These are phyloP conservation scores for Pseudomyrmex dendroicus DNA, from an alignment of 1,140 invertebrate genomes.

Conservation along the genomic window DNA sequence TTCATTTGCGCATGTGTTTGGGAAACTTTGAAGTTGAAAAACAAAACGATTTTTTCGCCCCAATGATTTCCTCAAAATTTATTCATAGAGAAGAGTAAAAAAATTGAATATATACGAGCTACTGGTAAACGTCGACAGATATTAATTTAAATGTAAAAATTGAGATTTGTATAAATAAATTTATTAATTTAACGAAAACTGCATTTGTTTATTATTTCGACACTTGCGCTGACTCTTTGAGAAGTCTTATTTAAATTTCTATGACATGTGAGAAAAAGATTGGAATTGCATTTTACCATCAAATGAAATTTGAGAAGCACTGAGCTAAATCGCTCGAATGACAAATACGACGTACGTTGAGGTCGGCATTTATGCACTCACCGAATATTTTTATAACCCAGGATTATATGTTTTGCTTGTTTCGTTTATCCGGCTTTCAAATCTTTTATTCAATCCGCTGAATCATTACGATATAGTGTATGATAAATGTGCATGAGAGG, in stretches of 20 bases:
- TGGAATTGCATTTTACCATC: background rate
- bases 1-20: background rate
- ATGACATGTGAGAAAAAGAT: background rate
- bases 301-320: constrained; percentile 33
- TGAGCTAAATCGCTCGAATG: constrained; percentile 25
- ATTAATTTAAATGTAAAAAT: too few relatives aligned
- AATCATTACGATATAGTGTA: constrained; percentile 44
- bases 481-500: constrained; percentile 49
- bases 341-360: constrained; percentile 41
- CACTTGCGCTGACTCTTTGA: background rate
- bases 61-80: too few relatives aligned
- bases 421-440: constrained; percentile 8
- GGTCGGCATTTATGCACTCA: constrained; percentile 30
- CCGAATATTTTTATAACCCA: constrained; percentile 47
- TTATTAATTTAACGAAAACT: too few relatives aligned
- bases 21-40: background rate
- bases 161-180: too few relatives aligned
- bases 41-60: too few relatives aligned
- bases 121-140: too few relatives aligned
- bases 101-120: too few relatives aligned
- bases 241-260: background rate
- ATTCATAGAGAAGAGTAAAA: too few relatives aligned
- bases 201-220: too few relatives aligned
- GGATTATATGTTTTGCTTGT: constrained; percentile 49
- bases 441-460: constrained; percentile 47